A percentile compares a stretch with the other conserved stretches of the same genome.
These are phyloP conservation scores for Hemithea aestivaria DNA, from an alignment of 2,888 invertebrate species.

Conservation along the genomic window DNA sequence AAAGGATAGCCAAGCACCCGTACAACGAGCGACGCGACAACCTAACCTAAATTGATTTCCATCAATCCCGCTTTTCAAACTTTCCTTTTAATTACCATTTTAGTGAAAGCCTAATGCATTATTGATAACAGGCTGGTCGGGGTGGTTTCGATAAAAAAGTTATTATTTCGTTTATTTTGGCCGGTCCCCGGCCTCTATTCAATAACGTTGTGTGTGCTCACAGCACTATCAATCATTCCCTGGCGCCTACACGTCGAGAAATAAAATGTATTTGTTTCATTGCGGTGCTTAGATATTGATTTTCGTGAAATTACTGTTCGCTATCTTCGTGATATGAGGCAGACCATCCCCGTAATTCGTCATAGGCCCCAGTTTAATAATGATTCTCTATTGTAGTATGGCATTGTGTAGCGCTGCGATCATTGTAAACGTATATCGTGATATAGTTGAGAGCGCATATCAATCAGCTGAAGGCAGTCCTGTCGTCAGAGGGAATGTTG, in stretches of 20 bases:
- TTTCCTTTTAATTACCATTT: conserved; percentile 34
- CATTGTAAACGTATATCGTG: conserved; percentile 37
- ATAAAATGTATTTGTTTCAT: conserved; percentile 69
- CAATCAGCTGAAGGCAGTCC: conserved; percentile 53
- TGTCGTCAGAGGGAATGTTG: conserved; percentile 54
- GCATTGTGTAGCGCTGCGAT: conserved; percentile 32
- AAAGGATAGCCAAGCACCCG: neutral
- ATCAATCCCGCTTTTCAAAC: conserved; percentile 30
- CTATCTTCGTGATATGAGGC: conserved; percentile 32
- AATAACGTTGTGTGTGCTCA: conserved; percentile 67
- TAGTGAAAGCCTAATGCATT: conserved; percentile 43
- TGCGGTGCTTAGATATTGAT: conserved; percentile 62
- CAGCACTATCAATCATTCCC: conserved; percentile 73
- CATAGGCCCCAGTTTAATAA: conserved; percentile 21
- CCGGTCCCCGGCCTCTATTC: conserved; percentile 50
- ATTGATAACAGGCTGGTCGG: conserved; percentile 41
- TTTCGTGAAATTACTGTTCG: conserved; percentile 54
- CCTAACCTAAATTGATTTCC: conserved; percentile 29
- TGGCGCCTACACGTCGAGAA: conserved; percentile 55
- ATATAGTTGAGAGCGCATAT: conserved; percentile 42
- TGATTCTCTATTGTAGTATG: conserved; percentile 29
- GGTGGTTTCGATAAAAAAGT: conserved; percentile 41
- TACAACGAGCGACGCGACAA: conserved; percentile 1
- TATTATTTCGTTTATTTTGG: conserved; percentile 48
- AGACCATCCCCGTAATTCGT: conserved; percentile 12